Evolutionary conservation across 30 jellyfish, hydroid and myxozoan species (phyloP), one percentile per base, ranked within the genome.

Genomic region (Euphysa ruthae): DNA sequence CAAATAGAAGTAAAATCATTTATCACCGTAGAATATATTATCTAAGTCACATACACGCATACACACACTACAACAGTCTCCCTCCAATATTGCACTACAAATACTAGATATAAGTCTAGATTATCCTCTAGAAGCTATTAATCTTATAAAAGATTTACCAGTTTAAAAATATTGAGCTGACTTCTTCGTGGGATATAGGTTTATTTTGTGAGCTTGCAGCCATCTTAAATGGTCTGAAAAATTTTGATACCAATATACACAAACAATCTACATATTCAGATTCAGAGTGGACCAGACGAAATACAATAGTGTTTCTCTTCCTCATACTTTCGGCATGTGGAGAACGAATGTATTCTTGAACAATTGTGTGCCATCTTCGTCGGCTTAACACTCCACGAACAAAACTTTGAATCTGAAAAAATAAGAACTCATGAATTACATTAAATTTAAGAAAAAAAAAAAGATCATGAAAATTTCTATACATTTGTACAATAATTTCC

Each of bases 321-420:
- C 90, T 71, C 94, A 81, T 81, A 79, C 94, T 81, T 70, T 81
- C 92, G 1, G 94, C 94, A 60, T 81, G 94, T 19, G 94, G 94
- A 8, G 94, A 81, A 26, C 91, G 91, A 16, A 81, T 81, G 79
- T 81, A 81, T 69, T 81, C 94, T 70, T 81, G 94, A 6, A 81
- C 94, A 58, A 81, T 81, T 49, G 61, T 73, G 43, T 73, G 94
- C 94, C 94, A 81, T 3, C 94, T 70, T 55, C 81, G 55, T 31
- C 94, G 60, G 33, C 94, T 71, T 1, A 81, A 32, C 35, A 81
- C 51, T 7, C 94, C 94, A 28, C 94, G 89, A 33, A 81, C 66
- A 1, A 81, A 30, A 57, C 94, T 81, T 56, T 81, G 94, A 3
- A 81, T 83, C 94, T 81, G 73, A n/a, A n/a, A n/a, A 28, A 57